Conservation (phyloP, 2,888 invertebrate genomes). For the Stomorhina lunata region DNA sequence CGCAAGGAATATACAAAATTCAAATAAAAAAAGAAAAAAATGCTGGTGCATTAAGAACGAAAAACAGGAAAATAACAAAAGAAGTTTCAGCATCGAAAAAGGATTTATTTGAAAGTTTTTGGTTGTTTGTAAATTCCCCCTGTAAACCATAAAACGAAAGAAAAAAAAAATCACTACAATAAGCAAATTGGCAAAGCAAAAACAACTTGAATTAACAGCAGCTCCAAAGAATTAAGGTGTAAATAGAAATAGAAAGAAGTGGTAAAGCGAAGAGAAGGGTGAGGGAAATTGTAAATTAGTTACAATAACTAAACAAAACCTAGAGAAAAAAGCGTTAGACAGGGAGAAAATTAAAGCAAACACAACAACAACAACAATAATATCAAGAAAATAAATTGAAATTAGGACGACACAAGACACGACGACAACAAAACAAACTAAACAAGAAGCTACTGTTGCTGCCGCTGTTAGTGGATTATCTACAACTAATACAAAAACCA, state of each 20-base stretch:
- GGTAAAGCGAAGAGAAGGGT: neutral
- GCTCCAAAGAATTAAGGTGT: neutral
- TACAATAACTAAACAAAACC: neutral
- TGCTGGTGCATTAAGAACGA: slow-evolving; percentile 30
- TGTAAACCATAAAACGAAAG: neutral
- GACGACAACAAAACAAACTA: slow-evolving; percentile 73
- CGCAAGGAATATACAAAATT: slow-evolving; percentile 16
- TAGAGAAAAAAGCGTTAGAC: neutral
- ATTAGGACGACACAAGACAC: slow-evolving; percentile 62
- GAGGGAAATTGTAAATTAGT: neutral
- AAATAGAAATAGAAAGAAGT: neutral
- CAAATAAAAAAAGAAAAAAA: neutral
- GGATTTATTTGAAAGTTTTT: slow-evolving; percentile 11
- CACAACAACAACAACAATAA: neutral
- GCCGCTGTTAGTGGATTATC: slow-evolving; percentile 69
- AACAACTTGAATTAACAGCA: neutral
- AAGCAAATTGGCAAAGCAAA: slow-evolving; percentile 10
- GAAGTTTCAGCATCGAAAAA: slow-evolving; percentile 12
- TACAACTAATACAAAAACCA: slow-evolving; percentile 61
- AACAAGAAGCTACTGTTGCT: slow-evolving; percentile 74
- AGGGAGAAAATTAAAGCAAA: slow-evolving; percentile 9
- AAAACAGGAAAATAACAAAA: neutral
- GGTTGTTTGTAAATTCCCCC: neutral
- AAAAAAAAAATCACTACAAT: slow-evolving; percentile 13
- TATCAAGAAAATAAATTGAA: slow-evolving; percentile 34